Percentiles rank a stretch among this genome's conserved stretches.
Evolutionary conservation across 2,113 vertebrate species (phyloP).

Genomic region (Sylvilagus bachmani): DNA sequence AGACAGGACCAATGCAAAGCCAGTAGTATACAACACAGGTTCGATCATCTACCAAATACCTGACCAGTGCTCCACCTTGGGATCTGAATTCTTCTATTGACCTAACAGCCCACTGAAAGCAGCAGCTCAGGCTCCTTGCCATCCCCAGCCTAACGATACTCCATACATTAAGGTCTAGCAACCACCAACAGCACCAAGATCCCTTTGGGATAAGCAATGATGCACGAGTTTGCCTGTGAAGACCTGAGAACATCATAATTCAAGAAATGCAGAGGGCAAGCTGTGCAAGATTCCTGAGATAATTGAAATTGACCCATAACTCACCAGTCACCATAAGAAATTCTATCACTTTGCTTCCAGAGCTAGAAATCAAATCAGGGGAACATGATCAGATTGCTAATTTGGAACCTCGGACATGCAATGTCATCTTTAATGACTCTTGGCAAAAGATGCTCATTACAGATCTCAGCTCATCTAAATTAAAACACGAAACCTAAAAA

Average conservation of each 20-base stretch:
- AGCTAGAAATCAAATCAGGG: slow-evolving; percentile 73
- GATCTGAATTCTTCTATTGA: not conserved
- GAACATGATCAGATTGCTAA: slow-evolving; percentile 66
- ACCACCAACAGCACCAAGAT: slow-evolving; percentile 23
- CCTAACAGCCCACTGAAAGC: not conserved
- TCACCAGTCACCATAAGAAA: slow-evolving; percentile 77
- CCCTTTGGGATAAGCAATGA: slow-evolving; percentile 53
- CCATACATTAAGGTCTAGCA: not conserved
- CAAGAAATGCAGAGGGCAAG: slow-evolving; percentile 67
- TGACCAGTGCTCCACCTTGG: not conserved
- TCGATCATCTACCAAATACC: not conserved
- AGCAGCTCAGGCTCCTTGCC: not conserved
- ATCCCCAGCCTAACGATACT: not conserved
- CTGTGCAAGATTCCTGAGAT: slow-evolving; percentile 68
- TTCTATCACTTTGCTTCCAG: slow-evolving; percentile 63
- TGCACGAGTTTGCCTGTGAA: slow-evolving; percentile 69
- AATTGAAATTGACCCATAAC: slow-evolving; percentile 77
- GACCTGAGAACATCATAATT: slow-evolving; percentile 70
- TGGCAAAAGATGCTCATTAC: slow-evolving; percentile 31
- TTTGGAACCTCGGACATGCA: not conserved
- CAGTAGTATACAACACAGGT: not conserved
- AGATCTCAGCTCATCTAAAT: slow-evolving; percentile 52
- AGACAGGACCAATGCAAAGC: not conserved
- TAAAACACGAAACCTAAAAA: slow-evolving; percentile 65
- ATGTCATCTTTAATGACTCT: slow-evolving; percentile 69